A percentile compares a stretch with the other conserved stretches of the same genome.
Evolutionary conservation across 2,888 invertebrate genomes (phyloP).

Genomic region (Escarpia spicata): DNA sequence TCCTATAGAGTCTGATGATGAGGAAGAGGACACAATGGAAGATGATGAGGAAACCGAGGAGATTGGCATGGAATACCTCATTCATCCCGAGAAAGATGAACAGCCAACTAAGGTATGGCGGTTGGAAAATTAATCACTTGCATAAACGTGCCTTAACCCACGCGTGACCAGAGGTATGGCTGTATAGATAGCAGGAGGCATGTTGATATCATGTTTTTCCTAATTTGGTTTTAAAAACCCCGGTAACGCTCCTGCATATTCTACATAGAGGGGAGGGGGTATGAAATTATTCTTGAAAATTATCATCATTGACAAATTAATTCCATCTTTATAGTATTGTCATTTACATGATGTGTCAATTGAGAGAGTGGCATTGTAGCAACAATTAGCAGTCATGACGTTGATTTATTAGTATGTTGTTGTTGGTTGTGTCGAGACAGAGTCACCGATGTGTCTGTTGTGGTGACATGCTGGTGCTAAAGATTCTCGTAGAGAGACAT

Average conservation of each 20-base stretch:
- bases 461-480: conserved; percentile 4
- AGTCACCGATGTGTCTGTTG: not conserved
- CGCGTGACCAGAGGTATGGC: not conserved
- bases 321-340: not conserved
- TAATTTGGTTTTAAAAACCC: not conserved
- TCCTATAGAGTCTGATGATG: conserved; percentile 38
- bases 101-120: conserved; percentile 44
- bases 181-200: not conserved
- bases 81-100: not conserved
- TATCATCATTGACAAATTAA: not conserved
- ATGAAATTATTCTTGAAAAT: not conserved
- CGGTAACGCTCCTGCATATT: not conserved
- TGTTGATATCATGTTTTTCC: not conserved
- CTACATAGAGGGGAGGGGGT: not conserved
- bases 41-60: conserved; percentile 49
- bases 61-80: conserved; percentile 7
- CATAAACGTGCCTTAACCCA: not conserved
- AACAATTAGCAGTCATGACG: not conserved
- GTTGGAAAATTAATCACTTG: conserved; percentile 46
- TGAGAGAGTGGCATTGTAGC: not conserved
- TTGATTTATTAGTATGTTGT: not conserved
- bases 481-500: not conserved
- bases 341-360: not conserved
- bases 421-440: not conserved
- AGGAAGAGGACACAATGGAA: conserved; percentile 64